phyloP scores from a whole-genome alignment of 92 coral and sea anemone genomes.

The Siderastrea radians region DNA sequence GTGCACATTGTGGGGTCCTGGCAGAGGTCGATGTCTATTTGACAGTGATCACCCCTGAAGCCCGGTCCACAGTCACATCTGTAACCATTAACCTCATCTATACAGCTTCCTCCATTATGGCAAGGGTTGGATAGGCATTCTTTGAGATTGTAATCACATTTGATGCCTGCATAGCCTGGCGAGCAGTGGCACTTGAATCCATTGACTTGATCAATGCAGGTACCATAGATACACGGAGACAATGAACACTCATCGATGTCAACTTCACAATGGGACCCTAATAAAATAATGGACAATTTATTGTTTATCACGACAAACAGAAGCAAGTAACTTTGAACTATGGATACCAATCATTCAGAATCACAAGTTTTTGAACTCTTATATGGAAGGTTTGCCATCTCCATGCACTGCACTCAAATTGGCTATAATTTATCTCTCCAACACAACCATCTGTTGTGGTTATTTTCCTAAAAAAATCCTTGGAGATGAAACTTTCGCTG shows the following conservation, averaged over 20 bases:
- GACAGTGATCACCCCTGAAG: conserved; percentile 85
- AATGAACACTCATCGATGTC: conserved; percentile 92
- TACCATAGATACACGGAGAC: conserved; percentile 88
- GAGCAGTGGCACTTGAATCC: conserved; percentile 87
- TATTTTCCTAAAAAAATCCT: too few relatives aligned
- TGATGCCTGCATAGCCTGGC: conserved; percentile 86
- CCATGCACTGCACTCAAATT: too few relatives aligned
- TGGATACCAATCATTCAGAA: too few relatives aligned
- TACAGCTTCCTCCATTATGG: conserved; percentile 89
- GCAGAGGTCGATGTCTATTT: conserved; percentile 91
- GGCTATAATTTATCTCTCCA: too few relatives aligned
- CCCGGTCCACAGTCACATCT: conserved; percentile 95
- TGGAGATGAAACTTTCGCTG: too few relatives aligned
- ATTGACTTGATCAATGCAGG: conserved; percentile 88
- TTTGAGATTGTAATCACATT: conserved; percentile 82
- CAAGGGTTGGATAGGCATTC: conserved; percentile 95
- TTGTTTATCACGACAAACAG: not conserved
- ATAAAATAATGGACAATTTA: not conserved
- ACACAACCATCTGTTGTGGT: too few relatives aligned
- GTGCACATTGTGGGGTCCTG: conserved; percentile 82
- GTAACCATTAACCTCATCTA: conserved; percentile 87
- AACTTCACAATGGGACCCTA: conserved; percentile 96
- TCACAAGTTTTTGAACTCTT: too few relatives aligned
- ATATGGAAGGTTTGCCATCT: too few relatives aligned
- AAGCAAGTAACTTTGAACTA: too few relatives aligned